Evolutionary conservation across 2,888 invertebrate species (phyloP), one percentile per base, ranked within the genome.

Genomic region (Hylaea fasciaria): DNA sequence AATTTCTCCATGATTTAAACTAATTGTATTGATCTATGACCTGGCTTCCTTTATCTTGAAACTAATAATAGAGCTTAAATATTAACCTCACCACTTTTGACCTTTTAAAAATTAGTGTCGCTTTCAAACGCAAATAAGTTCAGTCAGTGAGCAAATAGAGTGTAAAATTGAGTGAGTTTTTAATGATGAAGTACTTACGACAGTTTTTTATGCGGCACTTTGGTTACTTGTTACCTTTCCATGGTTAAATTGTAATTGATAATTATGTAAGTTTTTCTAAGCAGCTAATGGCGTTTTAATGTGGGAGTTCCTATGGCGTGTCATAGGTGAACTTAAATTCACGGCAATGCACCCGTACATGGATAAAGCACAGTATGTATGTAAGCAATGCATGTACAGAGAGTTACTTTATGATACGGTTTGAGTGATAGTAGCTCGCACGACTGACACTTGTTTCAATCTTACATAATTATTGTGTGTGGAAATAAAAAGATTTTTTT

Each of bases 241-340:
- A 22, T 40, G 22, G 39, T 17, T 58, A 54, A 45, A 47, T 29
- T 17, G 54, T 71, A 75, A 76, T 81, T 75, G 71, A 70, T 69
- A 70, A 73, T 80, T 78, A 78, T 69, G 67, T 76, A 78, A 77
- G 58, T 54, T 60, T 62, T 53, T 66, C 64, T 64, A 64, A 76
- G 65, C 55, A 72, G 70, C 74, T 83, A 82, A 85, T 82, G 79
- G 72, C 72, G 69, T 70, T 82, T 77, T 86, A 85, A 86, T 85
- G 74, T 69, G 75, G 68, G 75, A 78, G 76, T 84, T 85, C 80
- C 83, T 82, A n/a, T n/a, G 68, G 65, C 73, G 66, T 77, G 83
- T 84, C 81, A 82, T 81, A 83, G 82, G 80, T 85, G 82, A 86
- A 65, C 64, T 65, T 59, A 60, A 65, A 66, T 68, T 47, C 40